phyloP scores from a whole-genome alignment of 35 echinoderm and acorn worm genomes.

The Amphiura filiformis region DNA sequence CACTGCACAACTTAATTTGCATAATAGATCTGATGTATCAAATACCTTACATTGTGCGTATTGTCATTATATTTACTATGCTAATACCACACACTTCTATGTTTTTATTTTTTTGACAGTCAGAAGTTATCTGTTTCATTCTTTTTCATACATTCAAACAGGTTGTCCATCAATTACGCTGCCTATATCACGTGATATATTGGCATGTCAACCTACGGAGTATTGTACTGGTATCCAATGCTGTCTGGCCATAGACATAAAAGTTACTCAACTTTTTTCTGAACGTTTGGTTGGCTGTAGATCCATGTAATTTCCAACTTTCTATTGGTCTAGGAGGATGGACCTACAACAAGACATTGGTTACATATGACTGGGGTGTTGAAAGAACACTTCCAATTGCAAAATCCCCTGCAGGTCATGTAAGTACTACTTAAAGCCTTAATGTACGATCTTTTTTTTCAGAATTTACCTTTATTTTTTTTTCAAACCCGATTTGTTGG shows the following conservation, averaged over 20 bases:
- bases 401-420: not conserved
- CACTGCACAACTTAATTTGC: too few relatives aligned
- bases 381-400: not conserved
- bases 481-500: too few relatives aligned
- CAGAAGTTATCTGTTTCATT: too few relatives aligned
- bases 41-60: too few relatives aligned
- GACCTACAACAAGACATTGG: not conserved
- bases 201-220: not conserved
- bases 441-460: too few relatives aligned
- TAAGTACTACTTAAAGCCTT: not conserved
- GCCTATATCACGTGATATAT: not conserved
- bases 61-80: too few relatives aligned
- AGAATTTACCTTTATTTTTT: too few relatives aligned
- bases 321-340: conserved; percentile 3
- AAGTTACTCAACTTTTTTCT: not conserved
- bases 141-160: not conserved
- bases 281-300: not conserved
- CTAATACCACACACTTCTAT: too few relatives aligned
- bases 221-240: conserved; percentile 1
- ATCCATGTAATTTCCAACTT: conserved; percentile 11
- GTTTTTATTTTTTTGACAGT: too few relatives aligned
- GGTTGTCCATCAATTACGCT: not conserved
- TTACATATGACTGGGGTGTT: conserved; percentile 15
- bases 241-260: conserved; percentile 12
- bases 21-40: too few relatives aligned